phyloP scores from a whole-genome alignment of 2,797 vertebrate species.

The Octomys mimax region DNA sequence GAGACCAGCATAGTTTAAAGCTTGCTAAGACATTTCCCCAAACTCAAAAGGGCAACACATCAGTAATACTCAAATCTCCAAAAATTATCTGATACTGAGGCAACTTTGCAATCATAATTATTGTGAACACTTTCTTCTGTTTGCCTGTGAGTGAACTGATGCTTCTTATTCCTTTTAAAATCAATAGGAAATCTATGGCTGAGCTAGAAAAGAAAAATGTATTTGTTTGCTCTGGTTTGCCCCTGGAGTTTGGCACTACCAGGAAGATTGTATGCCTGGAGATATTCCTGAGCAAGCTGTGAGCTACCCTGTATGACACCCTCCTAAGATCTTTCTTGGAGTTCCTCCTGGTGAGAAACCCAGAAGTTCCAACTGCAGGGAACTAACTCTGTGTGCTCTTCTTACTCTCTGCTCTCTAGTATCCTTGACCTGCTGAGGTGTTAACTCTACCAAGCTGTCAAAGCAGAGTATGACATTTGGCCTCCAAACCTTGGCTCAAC shows the following conservation, averaged over 20 bases:
- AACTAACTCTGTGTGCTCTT: background rate
- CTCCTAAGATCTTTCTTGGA: background rate
- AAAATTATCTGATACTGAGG: slow-evolving; percentile 66
- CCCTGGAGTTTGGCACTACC: background rate
- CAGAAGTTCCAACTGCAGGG: slow-evolving; percentile 52
- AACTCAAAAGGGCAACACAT: slow-evolving; percentile 42
- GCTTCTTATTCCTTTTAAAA: slow-evolving; percentile 38
- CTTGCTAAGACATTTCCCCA: slow-evolving; percentile 4
- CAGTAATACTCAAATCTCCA: background rate
- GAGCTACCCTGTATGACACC: background rate
- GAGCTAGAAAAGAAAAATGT: slow-evolving; percentile 54
- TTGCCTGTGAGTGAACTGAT: slow-evolving; percentile 34
- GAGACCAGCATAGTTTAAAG: slow-evolving; percentile 47
- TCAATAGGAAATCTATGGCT: slow-evolving; percentile 30
- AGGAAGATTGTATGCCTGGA: background rate
- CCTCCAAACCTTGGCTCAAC: slow-evolving; percentile 64
- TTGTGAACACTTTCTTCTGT: slow-evolving; percentile 34
- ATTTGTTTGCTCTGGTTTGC: background rate
- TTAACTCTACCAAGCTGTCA: slow-evolving; percentile 71
- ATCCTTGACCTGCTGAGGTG: slow-evolving; percentile 71
- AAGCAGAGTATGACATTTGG: slow-evolving; percentile 46
- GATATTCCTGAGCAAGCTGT: background rate
- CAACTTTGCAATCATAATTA: slow-evolving; percentile 66
- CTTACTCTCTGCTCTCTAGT: background rate
- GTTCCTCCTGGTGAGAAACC: slow-evolving; percentile 1